Evolutionary conservation across 2,113 vertebrate species (phyloP), one percentile per base, ranked within the genome.

Genomic region (Chloropsis hardwickii): DNA sequence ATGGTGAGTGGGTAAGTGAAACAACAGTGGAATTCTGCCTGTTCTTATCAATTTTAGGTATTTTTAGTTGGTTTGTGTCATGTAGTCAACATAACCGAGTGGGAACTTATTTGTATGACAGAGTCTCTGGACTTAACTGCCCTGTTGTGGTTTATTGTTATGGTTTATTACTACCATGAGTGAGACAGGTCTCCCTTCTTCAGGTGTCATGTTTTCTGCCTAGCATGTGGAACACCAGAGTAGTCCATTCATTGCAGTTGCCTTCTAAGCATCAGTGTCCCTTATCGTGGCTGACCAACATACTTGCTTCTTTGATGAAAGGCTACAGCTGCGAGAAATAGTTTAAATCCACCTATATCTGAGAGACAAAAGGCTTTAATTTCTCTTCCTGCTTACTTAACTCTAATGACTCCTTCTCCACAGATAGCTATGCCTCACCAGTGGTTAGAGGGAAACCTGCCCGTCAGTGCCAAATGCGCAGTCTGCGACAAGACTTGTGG

Each of bases 401-500:
- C 58, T 87, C 58, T 2, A 40, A 7, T 79, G 60, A 47, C 81
- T 87, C 5, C 35, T 77, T 79, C 51, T 91, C 86, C 82, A 23
- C 94, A 99, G 99, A 98, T 99, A 72, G 99, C 99, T 2, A 99
- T 99, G 99, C 99, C 99, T 91, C 99, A 99, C 96, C 99, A 99
- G 86, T 99, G 99, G 99, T 83, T 99, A 66, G 99, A 99, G 91
- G 99, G 99, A 25, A 99, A 99, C 96, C 97, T 99, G 94, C 99
- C 99, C 0, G 99, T 99, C 95, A 99, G 99, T 94, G 99, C 99
- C 98, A 99, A 99, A 97, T 99, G 99, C 50, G 98, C 98, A 0
- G 99, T 99, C 95, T 99, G 99, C 9, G 99, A 99, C 97, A 99
- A 99, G 97, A 99, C 99, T 0, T 99, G 99, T 67, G 99, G 99